Evolutionary conservation across 2,888 invertebrate species (phyloP).

Genomic region (Archaeoteleia sp.): DNA sequence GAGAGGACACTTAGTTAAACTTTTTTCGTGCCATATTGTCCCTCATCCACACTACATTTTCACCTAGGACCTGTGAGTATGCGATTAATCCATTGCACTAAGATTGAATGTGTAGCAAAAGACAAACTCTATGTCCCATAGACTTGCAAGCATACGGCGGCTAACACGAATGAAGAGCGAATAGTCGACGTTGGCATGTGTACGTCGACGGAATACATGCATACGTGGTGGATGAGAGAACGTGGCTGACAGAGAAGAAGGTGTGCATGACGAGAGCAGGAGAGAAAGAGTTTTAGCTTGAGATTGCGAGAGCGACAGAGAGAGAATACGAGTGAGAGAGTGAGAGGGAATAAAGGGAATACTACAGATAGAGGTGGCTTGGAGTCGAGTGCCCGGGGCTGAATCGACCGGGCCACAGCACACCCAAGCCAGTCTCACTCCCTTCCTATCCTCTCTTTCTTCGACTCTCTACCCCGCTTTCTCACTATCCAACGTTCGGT

Average conservation of each 20-base stretch:
- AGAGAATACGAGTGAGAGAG: constrained; percentile 37
- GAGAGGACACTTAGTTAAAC: too few relatives aligned
- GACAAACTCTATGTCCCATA: constrained; percentile 38
- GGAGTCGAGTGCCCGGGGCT: constrained; percentile 65
- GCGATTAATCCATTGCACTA: constrained; percentile 35
- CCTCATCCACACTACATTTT: too few relatives aligned
- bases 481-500: constrained; percentile 50
- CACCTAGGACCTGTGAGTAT: too few relatives aligned
- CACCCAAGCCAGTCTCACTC: constrained; percentile 54
- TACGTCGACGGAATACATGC: constrained; percentile 39
- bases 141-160: constrained; percentile 34
- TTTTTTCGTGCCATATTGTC: too few relatives aligned
- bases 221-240: constrained; percentile 22
- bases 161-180: constrained; percentile 27
- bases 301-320: constrained; percentile 9
- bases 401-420: constrained; percentile 56
- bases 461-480: constrained; percentile 53
- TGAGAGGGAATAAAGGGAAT: constrained; percentile 71
- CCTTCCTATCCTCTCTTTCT: constrained; percentile 50
- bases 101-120: constrained; percentile 23
- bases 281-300: constrained; percentile 7
- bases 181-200: constrained; percentile 41
- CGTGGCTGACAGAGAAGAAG: constrained; percentile 33
- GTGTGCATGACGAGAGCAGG: constrained; percentile 32
- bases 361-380: constrained; percentile 73